Base-by-base conservation (phyloP, 2,888 invertebrate genomes). In the Netelia inedita region DNA sequence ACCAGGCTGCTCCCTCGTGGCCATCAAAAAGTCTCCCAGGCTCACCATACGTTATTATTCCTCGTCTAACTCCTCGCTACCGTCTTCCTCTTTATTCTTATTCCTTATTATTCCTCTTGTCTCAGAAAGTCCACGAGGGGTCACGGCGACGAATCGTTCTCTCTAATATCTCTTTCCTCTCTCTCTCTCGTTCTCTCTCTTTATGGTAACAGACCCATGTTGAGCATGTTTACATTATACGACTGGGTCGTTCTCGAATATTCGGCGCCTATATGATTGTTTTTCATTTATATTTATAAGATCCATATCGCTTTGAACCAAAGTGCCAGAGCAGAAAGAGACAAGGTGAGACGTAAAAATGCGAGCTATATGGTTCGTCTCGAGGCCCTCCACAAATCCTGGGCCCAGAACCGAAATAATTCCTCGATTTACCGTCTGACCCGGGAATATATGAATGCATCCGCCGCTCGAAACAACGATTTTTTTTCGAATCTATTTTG, bases 211-310 rank as follows among this genome's bases (percentile, higher is more conserved):
- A 66, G 66, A 2, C 41, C 50, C 59, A 46, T n/a, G 41, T 11
- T 28, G 16, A 16, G 28, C 68, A 35, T 69, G 71, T 82, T 87
- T 86, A 88, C 86, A 87, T 87, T 85, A 88, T 87, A 82, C 87
- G 57, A 66, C 71, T 57, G 82, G 74, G 73, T 71, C 53, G 66
- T 68, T 68, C 55, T 21, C 43, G 82, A 50, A 76, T 88, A 87
- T 88, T 83, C 85, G 86, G 84, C 71, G 66, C 75, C 82, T 53
- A 85, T 87, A 88, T 89, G 87, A 91, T 91, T 88, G 85, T 76
- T 78, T 78, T 87, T 85, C 89, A 91, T 91, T 88, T 89, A 89
- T 90, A 92, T 91, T 91, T 91, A 91, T 90, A 89, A 92, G 92
- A 90, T 91, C 86, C 83, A 87, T 90, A 91, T 92, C 90, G 88